Base-by-base conservation (phyloP, 2,113 vertebrate genomes). In the Machaerirhynchus nigripectus region DNA sequence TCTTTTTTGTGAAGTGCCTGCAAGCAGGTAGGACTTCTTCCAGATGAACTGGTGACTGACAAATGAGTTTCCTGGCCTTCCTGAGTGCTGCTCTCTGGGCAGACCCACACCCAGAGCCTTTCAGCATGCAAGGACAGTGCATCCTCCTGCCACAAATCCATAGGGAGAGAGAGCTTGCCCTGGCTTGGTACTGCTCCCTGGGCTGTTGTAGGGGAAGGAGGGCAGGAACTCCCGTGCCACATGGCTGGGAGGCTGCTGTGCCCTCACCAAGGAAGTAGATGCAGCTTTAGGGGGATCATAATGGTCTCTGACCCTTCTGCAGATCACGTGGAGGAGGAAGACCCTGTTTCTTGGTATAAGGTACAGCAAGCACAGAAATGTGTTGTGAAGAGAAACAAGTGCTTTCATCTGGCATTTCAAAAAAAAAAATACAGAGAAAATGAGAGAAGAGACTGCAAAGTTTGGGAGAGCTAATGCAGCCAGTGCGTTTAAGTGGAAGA, bases 171-270 rank as follows among this genome's bases (percentile, higher is more conserved):
- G 15, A 75, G 10, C 50, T 70, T 40, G 5, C 12, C 24, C 21
- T 35, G 46, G 24, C 19, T 68, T 55, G 24, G 22, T 74, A 37
- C n/a, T 37, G 24, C 53, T 30, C 39, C 5, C 1, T 49, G 35
- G 53, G 52, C 47, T 67, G 44, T 20, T 9, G 13, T 15, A 37
- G 23, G 44, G 27, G n/a, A 39, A 27, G 40, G 20, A 69, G 21
- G 5, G 3, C 16, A 46, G 63, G 23, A 78, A 1, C 1, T 8
- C 11, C 40, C 1, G 3, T 1, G 4, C 31, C 5, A 1, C 1
- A 0, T 0, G 3, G 26, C 61, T 75, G 42, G 22, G 13, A n/a
- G 33, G 31, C 23, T 83, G 33, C 40, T 59, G 20, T 28, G 12
- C 13, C 33, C 20, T 33, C 11, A 1, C 15, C 2, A 1, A 26